These are phyloP conservation scores for Crotalus helleri DNA, from an alignment of 2,113 vertebrate genomes.

Conservation along the genomic window DNA sequence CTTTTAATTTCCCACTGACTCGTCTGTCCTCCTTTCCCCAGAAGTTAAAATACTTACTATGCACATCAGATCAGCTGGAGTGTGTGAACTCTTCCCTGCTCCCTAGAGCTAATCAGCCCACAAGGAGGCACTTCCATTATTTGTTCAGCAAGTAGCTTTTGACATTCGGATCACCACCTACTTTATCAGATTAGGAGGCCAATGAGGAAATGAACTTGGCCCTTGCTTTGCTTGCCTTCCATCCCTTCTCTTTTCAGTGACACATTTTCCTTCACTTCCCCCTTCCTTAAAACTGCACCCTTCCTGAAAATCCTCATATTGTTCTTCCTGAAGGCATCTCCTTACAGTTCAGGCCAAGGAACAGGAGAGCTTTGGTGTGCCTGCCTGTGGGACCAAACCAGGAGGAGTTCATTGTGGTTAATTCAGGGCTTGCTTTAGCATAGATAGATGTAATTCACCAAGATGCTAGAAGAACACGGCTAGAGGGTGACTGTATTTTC, in stretches of 20 bases:
- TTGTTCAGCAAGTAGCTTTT: constrained; percentile 25
- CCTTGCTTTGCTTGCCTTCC: not conserved
- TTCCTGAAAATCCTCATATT: constrained; percentile 42
- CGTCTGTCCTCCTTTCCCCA: too few relatives aligned
- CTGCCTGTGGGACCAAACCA: not conserved
- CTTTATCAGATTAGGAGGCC: not conserved
- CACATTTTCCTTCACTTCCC: constrained; percentile 18
- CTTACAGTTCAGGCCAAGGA: constrained; percentile 45
- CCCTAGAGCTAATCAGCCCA: accelerated
- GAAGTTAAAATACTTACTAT: too few relatives aligned
- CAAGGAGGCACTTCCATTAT: not conserved
- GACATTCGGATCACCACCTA: not conserved
- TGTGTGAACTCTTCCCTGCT: not conserved
- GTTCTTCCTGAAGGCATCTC: constrained; percentile 46
- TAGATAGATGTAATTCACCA: not conserved
- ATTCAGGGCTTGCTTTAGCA: not conserved
- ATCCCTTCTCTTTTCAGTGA: not conserved
- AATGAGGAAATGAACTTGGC: not conserved
- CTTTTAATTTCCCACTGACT: too few relatives aligned
- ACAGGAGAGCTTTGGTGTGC: constrained; percentile 16
- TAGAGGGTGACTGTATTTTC: not conserved
- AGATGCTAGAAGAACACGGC: not conserved
- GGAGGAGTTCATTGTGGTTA: not conserved
- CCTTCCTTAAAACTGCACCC: constrained; percentile 42
- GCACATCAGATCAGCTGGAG: not conserved